phyloP scores from a whole-genome alignment of 2,113 vertebrate species.

The Rostratula benghalensis region DNA sequence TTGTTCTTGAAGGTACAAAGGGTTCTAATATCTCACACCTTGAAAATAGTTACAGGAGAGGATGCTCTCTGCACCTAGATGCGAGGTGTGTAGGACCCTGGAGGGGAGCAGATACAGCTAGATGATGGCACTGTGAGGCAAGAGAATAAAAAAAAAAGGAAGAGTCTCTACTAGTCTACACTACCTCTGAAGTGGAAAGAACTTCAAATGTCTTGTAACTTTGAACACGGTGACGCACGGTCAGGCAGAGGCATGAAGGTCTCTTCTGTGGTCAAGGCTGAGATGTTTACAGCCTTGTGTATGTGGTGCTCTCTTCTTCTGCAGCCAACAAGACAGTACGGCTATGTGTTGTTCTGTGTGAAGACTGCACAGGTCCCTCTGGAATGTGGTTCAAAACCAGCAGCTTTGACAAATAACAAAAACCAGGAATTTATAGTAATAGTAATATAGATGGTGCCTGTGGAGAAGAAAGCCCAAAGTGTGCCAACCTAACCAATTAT shows the following conservation, averaged over 20 bases:
- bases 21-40: background rate
- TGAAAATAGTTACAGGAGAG: background rate
- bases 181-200: background rate
- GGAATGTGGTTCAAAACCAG: background rate
- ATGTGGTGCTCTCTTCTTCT: background rate
- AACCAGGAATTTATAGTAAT: background rate
- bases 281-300: background rate
- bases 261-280: background rate
- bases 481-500: background rate
- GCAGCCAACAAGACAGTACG: fast-evolving
- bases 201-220: background rate
- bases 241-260: background rate
- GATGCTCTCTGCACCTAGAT: background rate
- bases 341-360: background rate
- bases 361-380: background rate
- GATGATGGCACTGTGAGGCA: background rate
- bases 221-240: background rate
- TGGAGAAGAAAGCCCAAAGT: background rate
- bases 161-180: background rate
- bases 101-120: background rate
- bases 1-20: background rate
- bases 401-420: background rate
- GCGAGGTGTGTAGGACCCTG: background rate
- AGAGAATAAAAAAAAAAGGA: background rate
- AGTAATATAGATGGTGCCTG: background rate